phyloP scores from a whole-genome alignment of 2,888 invertebrate genomes.

The Acanthosoma haemorrhoidale region DNA sequence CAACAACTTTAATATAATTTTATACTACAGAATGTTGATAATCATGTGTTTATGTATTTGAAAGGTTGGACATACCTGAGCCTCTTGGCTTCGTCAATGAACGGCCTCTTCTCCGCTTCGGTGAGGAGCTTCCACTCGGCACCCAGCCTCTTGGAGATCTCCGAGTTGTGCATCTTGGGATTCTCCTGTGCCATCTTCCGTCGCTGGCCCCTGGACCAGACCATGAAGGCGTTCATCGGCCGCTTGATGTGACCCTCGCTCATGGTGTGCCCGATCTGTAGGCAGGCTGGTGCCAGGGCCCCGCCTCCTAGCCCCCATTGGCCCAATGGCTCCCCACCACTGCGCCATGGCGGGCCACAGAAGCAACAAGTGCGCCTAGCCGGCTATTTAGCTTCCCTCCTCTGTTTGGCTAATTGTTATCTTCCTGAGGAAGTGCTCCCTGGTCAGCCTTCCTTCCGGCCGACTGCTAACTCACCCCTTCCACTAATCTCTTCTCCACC shows the following conservation, averaged over 20 bases:
- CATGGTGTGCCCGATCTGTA: conserved; percentile 16
- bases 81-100: conserved; percentile 86
- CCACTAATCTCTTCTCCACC: no score
- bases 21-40: no score
- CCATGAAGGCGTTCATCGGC: conserved; percentile 94
- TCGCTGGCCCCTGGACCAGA: conserved; percentile 83
- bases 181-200: conserved; percentile 92
- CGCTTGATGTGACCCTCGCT: conserved; percentile 69
- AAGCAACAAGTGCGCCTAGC: conserved; percentile 4
- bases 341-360: conserved; percentile 13
- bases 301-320: conserved; percentile 15
- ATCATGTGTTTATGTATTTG: no score
- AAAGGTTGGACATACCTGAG: conserved; percentile 70
- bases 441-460: background rate
- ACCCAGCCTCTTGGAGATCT: conserved; percentile 85
- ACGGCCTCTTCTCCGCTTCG: conserved; percentile 80
- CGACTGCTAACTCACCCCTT: background rate
- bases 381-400: conserved; percentile 9
- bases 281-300: background rate
- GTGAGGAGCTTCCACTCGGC: conserved; percentile 85
- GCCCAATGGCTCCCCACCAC: conserved; percentile 21
- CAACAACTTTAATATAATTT: no score
- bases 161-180: conserved; percentile 99
- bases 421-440: background rate
- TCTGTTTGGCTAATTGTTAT: background rate